Evolutionary conservation across 2,888 invertebrate species (phyloP).

Genomic region (Laothoe populi): DNA sequence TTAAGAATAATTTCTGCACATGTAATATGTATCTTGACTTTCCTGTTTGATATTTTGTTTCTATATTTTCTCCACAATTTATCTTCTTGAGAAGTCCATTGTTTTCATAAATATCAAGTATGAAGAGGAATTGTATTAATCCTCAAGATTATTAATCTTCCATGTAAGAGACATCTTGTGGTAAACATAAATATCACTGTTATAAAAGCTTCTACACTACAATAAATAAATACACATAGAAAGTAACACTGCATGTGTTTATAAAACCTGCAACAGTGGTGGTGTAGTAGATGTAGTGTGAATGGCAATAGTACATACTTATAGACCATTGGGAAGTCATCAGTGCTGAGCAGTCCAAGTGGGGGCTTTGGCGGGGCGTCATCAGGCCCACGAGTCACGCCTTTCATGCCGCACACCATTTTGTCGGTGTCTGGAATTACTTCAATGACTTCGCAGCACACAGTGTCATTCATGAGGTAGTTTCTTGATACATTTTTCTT

Average conservation of each 20-base stretch:
- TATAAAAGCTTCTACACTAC: conserved; percentile 48
- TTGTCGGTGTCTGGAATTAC: conserved; percentile 94
- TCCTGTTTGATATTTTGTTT: background rate
- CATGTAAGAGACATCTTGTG: conserved; percentile 25
- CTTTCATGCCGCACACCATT: conserved; percentile 94
- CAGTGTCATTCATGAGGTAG: conserved; percentile 92
- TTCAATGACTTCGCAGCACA: conserved; percentile 95
- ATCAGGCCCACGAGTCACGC: conserved; percentile 88
- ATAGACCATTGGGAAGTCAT: conserved; percentile 92
- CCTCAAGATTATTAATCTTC: conserved; percentile 15
- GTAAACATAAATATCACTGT: conserved; percentile 26
- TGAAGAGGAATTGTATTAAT: conserved; percentile 8
- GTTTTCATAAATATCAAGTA: conserved; percentile 11
- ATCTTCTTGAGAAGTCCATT: conserved; percentile 15
- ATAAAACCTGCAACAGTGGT: conserved; percentile 66
- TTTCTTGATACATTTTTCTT: conserved; percentile 91
- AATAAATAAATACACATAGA: conserved; percentile 67
- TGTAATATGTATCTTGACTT: background rate
- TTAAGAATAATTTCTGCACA: background rate
- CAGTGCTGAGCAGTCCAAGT: conserved; percentile 92
- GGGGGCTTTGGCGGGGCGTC: conserved; percentile 89
- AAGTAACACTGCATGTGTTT: conserved; percentile 56
- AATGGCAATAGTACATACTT: conserved; percentile 86
- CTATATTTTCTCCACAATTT: background rate
- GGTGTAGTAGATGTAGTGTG: conserved; percentile 47